Percentiles rank a stretch among this genome's conserved stretches.
Conservation (phyloP, 2,888 invertebrate genomes). For the Tipula lateralis region DNA sequence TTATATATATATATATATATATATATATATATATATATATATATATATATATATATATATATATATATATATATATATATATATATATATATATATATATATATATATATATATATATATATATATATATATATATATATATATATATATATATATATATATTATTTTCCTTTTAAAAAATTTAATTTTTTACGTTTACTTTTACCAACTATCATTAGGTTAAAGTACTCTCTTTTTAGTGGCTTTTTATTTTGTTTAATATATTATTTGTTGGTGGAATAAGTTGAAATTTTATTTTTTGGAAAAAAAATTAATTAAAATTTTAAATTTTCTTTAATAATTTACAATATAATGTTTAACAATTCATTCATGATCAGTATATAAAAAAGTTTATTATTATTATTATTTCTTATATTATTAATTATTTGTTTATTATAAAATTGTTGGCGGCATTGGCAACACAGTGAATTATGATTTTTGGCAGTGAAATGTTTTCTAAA, state of each 20-base stretch:
- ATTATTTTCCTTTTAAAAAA: neutral
- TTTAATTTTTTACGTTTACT: slow-evolving; percentile 4
- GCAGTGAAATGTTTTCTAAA: neutral
- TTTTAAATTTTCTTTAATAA: slow-evolving; percentile 19
- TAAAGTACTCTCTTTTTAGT: slow-evolving; percentile 19
- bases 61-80: neutral
- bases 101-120: neutral
- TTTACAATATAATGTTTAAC: neutral
- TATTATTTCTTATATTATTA: neutral
- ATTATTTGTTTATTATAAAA: too few species aligned
- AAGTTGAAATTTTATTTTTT: too few species aligned
- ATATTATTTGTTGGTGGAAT: neutral
- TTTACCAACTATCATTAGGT: slow-evolving; percentile 15
- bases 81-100: neutral
- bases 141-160: neutral
- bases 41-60: neutral
- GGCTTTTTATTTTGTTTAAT: slow-evolving; percentile 12
- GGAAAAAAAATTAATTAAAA: slow-evolving; percentile 7
- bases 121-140: neutral
- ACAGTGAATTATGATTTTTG: slow-evolving; percentile 16
- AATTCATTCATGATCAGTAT: neutral
- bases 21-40: neutral
- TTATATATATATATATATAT: neutral
- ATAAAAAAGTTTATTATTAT: neutral
- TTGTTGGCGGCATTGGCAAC: neutral